Evolutionary conservation across 2,888 invertebrate species (phyloP).

Genomic region (Meghimatium bilineatum): DNA sequence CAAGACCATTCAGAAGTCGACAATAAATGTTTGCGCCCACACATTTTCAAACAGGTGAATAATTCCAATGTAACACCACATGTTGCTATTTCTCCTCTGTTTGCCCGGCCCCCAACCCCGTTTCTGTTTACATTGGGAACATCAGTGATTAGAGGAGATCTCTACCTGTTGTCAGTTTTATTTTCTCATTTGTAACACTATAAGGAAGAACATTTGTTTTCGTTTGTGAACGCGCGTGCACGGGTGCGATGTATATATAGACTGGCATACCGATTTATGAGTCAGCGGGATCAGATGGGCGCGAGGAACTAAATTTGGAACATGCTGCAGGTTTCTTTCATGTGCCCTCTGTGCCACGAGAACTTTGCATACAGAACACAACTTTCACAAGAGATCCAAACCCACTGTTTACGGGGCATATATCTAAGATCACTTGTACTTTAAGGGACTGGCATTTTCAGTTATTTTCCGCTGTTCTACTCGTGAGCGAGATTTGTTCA

Average conservation of each 20-base stretch:
- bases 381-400: neutral
- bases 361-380: neutral
- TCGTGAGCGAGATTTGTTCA: neutral
- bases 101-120: neutral
- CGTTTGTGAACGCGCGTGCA: slow-evolving; percentile 17
- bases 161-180: slow-evolving; percentile 13
- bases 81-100: neutral
- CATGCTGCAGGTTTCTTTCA: slow-evolving; percentile 41
- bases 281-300: slow-evolving; percentile 34
- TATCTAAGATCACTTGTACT: slow-evolving; percentile 19
- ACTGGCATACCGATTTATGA: slow-evolving; percentile 39
- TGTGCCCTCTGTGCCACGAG: neutral
- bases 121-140: slow-evolving; percentile 5
- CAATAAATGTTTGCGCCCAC: neutral
- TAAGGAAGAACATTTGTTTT: neutral
- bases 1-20: neutral
- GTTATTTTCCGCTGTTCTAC: neutral
- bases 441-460: neutral
- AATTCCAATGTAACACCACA: neutral
- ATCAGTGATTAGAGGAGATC: neutral
- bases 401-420: neutral
- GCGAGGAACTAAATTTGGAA: slow-evolving; percentile 34
- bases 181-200: neutral
- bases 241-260: slow-evolving; percentile 34
- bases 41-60: slow-evolving; percentile 9